Evolutionary conservation across 1,140 invertebrate genomes (phyloP).

Genomic region (Lordiphosa stackelbergi): DNA sequence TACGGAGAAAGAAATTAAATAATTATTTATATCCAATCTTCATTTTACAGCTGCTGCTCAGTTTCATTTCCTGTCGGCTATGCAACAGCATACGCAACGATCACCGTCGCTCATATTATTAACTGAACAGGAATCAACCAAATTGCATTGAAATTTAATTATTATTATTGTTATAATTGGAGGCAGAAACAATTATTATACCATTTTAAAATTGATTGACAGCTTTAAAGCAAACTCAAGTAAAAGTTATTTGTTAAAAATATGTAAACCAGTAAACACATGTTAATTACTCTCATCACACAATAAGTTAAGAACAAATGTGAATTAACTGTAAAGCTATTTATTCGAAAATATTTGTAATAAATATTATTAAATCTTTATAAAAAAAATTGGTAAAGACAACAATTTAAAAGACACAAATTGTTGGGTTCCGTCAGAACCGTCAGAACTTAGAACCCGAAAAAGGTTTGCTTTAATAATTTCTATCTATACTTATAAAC

Average conservation of each 20-base stretch:
- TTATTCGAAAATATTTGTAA: conserved; percentile 30
- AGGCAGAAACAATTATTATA: no score
- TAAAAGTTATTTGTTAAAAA: no score
- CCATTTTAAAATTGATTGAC: no score
- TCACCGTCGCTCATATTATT: conserved; percentile 55
- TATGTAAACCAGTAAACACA: no score
- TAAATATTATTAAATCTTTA: conserved; percentile 12
- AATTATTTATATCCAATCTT: neutral
- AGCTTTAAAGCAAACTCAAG: no score
- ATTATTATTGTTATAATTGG: conserved; percentile 1
- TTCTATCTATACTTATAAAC: no score
- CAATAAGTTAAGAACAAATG: conserved; percentile 9
- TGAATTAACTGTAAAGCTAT: conserved; percentile 28
- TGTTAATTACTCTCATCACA: conserved; percentile 16
- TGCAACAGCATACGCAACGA: conserved; percentile 74
- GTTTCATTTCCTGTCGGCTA: conserved; percentile 55
- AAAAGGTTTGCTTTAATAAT: no score
- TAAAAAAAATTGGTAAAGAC: no score
- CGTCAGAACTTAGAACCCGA: no score
- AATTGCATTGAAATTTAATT: neutral
- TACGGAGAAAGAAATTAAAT: no score
- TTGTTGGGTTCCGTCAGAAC: no score
- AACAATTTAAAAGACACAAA: no score
- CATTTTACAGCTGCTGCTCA: conserved; percentile 49
- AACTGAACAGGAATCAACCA: conserved; percentile 2